Conservation (phyloP, 2,888 invertebrate genomes). For the Pantelozetes paolii region DNA sequence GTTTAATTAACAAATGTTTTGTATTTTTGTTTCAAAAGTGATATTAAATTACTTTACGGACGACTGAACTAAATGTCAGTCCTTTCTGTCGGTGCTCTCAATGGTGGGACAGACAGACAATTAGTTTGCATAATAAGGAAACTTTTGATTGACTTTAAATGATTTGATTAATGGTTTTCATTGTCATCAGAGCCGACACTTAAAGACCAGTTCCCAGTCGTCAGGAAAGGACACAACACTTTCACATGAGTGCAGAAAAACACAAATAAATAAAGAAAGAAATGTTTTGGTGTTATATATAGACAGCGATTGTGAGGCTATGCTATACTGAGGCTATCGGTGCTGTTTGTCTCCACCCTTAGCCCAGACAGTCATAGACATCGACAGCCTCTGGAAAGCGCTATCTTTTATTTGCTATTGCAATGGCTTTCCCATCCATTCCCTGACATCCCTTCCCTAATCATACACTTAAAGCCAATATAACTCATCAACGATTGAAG, state of each 20-base stretch:
- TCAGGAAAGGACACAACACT: constrained; percentile 20
- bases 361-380: background rate
- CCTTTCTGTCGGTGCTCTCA: background rate
- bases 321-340: background rate
- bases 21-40: background rate
- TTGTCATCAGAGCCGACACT: constrained; percentile 15
- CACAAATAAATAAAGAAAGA: constrained; percentile 17
- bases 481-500: background rate
- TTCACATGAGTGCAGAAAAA: constrained; percentile 16
- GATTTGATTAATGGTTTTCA: constrained; percentile 17
- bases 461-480: background rate
- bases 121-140: constrained; percentile 27
- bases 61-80: background rate
- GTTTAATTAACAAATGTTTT: too few relatives aligned
- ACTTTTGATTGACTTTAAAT: constrained; percentile 26
- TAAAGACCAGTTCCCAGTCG: constrained; percentile 10
- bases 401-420: constrained; percentile 32
- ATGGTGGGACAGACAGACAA: background rate
- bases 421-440: constrained; percentile 5
- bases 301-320: background rate
- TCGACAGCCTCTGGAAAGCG: constrained; percentile 9
- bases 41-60: constrained; percentile 20
- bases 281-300: constrained; percentile 3
- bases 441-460: background rate
- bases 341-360: constrained; percentile 6